Evolutionary conservation across 2,113 vertebrate species (phyloP).

Genomic region (Ginglymostoma cirratum): DNA sequence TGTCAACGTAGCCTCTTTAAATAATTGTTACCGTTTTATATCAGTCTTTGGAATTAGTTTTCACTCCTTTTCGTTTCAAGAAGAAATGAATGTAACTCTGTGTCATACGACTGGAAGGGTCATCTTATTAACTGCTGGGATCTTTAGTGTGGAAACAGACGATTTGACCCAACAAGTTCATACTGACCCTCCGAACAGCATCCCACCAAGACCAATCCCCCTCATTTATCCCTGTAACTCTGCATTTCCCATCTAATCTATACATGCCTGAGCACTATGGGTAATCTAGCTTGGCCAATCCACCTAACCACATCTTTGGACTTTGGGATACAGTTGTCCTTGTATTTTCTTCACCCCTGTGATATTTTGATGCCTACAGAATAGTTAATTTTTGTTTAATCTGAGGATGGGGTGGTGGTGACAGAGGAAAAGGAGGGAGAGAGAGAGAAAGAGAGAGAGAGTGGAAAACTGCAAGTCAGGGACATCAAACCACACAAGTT

Average conservation of each 20-base stretch:
- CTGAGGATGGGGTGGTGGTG: too few relatives aligned
- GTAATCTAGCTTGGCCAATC: too few relatives aligned
- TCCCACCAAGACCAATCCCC: too few relatives aligned
- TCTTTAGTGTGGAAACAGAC: too few relatives aligned
- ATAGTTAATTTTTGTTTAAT: background rate
- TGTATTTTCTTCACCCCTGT: background rate
- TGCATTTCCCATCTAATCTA: too few relatives aligned
- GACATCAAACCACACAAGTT: background rate
- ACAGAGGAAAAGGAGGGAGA: background rate
- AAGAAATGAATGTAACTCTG: background rate
- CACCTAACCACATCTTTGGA: too few relatives aligned
- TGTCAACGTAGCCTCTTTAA: background rate
- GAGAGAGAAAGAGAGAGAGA: too few relatives aligned
- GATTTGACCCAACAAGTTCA: too few relatives aligned
- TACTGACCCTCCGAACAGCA: too few relatives aligned
- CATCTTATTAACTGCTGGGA: background rate
- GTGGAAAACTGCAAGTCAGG: background rate
- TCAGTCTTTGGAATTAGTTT: background rate
- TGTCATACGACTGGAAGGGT: background rate
- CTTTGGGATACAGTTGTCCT: too few relatives aligned
- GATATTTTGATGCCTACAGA: background rate
- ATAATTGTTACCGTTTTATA: background rate
- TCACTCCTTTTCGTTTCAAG: background rate
- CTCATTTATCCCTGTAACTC: too few relatives aligned
- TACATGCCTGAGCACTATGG: too few relatives aligned